Evolutionary conservation across 53 echinoderm and acorn worm species (phyloP).

Genomic region (Patiria pectinifera): DNA sequence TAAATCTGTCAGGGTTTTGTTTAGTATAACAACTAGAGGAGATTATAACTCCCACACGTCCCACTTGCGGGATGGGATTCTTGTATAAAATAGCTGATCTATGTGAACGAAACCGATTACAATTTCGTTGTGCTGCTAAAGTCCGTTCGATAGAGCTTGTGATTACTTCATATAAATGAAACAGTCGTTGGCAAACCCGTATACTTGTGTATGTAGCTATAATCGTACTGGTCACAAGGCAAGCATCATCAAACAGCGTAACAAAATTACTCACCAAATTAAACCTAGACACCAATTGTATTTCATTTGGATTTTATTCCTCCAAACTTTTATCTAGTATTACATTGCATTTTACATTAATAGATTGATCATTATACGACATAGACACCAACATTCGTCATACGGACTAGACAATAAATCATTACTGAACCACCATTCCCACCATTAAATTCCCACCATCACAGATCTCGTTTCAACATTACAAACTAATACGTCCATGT

Average conservation of each 20-base stretch:
- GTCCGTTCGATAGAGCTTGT: too few species aligned
- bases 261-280: neutral
- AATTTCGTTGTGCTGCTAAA: too few species aligned
- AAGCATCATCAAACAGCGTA: neutral
- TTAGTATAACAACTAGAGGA: too few species aligned
- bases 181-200: too few species aligned
- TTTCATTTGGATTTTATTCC: conserved; percentile 37
- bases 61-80: too few species aligned
- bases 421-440: neutral
- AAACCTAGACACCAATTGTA: neutral
- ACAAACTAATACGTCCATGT: neutral
- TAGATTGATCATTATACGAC: conserved; percentile 40
- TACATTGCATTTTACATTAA: conserved; percentile 63
- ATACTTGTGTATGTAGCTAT: too few species aligned
- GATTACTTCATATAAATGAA: too few species aligned
- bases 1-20: too few species aligned
- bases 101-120: too few species aligned
- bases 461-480: neutral
- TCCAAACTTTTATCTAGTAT: conserved; percentile 45
- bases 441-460: neutral
- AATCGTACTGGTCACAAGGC: neutral
- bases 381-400: conserved; percentile 22
- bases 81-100: too few species aligned
- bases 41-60: too few species aligned
- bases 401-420: conserved; percentile 27